A percentile compares a stretch with the other conserved stretches of the same genome.
phyloP scores from a whole-genome alignment of 1,140 invertebrate species.

The Drosophila neocordata region DNA sequence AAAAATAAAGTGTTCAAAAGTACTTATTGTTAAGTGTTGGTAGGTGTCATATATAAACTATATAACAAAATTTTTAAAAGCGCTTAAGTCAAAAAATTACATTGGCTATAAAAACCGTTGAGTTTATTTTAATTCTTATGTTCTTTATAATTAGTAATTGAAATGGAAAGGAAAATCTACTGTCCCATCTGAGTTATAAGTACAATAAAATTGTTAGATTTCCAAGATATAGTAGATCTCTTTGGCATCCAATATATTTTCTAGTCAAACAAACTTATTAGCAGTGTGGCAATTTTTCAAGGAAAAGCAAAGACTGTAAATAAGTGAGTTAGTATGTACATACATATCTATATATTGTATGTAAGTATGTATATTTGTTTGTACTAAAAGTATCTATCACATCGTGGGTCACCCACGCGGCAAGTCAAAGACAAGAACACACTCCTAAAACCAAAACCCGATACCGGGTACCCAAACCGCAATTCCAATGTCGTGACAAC shows the following conservation, averaged over 20 bases:
- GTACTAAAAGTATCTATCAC: constrained; percentile 15
- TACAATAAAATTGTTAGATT: too few species aligned
- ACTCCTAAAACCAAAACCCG: constrained; percentile 2
- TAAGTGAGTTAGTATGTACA: constrained; percentile 13
- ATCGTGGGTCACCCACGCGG: constrained; percentile 46
- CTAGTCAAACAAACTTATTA: constrained; percentile 2
- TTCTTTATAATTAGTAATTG: too few species aligned
- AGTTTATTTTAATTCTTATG: too few species aligned
- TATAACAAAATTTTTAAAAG: too few species aligned
- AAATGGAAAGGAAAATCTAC: too few species aligned
- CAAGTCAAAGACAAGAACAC: constrained; percentile 47
- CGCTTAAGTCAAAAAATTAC: too few species aligned
- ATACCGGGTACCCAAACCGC: background rate
- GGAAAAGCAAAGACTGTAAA: background rate
- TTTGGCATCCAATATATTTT: background rate
- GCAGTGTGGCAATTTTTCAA: background rate
- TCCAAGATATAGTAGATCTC: too few species aligned
- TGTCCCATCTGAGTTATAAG: too few species aligned
- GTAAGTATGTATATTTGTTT: constrained; percentile 10
- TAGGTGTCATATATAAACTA: too few species aligned
- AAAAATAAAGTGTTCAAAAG: too few species aligned
- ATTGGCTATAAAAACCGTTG: too few species aligned
- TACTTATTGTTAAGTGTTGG: too few species aligned
- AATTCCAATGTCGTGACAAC: constrained; percentile 11
- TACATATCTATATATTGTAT: background rate